Base-by-base conservation (phyloP, 2,113 vertebrate genomes). In the Ploceus nigricollis region DNA sequence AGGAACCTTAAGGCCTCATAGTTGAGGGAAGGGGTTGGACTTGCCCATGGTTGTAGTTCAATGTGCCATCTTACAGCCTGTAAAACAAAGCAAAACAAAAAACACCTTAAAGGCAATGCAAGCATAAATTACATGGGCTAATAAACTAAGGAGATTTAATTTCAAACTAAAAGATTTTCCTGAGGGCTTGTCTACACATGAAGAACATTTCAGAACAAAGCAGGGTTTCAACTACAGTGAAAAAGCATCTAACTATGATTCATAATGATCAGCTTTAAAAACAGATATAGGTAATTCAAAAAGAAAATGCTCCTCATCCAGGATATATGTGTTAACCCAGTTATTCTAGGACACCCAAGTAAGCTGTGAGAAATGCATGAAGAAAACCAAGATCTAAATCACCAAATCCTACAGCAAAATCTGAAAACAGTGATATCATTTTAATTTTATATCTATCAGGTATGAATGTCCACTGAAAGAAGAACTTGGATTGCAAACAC, bases 1-100 rank as follows among this genome's bases (percentile, higher is more conserved):
- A 99, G 98, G 96, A 99, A 99, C 85, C 99, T 98, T 82, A 84
- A 91, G 39, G 99, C 99, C 95, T 99, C 99, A 1, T 98, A 98
- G 91, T 98, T 97, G 96, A 99, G 97, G 35, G 98, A 98, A 64
- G 92, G 98, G 37, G 93, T 98, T 54, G 98, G 94, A 83, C 98
- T 97, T 82, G 98, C 99, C 99, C 99, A 99, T 1, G 99, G 99
- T 20, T 99, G 98, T 40, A 99, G 97, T 25, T 98, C 97, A 81
- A 99, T 98, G 48, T 97, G 99, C 99, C 99, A 99, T 63, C 99
- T 98, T 57, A 97, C 85, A 82, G 94, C 53, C 99, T 99, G 95
- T 12, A 89, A 97, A 61, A 86, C 39, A 97, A 81, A 95, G 7
- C 51, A 86, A 92, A 90, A 48, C 23, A 72, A 87, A 79, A 79